phyloP scores from a whole-genome alignment of 2,888 invertebrate species.

The Drosophila borealis region DNA sequence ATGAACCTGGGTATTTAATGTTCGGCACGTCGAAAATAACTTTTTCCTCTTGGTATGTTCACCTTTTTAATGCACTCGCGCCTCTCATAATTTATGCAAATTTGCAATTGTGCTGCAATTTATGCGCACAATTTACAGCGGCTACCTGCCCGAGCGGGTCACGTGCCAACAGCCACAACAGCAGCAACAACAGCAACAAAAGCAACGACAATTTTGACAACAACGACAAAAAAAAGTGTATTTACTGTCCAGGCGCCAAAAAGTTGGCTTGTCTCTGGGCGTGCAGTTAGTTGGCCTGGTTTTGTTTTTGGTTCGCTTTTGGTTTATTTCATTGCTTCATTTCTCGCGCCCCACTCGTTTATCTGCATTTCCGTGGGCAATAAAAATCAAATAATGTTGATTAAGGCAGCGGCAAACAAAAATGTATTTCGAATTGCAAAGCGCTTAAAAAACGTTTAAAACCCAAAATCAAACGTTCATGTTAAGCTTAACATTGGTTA shows the following conservation, averaged over 20 bases:
- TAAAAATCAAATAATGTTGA: constrained; percentile 61
- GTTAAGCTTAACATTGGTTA: constrained; percentile 14
- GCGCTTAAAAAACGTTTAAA: constrained; percentile 30
- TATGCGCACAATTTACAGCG: constrained; percentile 64
- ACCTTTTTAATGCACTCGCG: constrained; percentile 55
- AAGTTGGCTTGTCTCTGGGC: constrained; percentile 33
- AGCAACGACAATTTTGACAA: constrained; percentile 21
- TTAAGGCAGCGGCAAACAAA: constrained; percentile 30
- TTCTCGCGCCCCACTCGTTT: constrained; percentile 45
- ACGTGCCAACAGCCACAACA: constrained; percentile 46
- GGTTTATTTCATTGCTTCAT: constrained; percentile 52
- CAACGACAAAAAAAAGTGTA: constrained; percentile 7
- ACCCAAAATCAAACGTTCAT: constrained; percentile 1
- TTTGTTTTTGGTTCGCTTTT: constrained; percentile 29
- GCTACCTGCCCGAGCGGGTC: constrained; percentile 45
- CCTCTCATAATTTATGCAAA: constrained; percentile 69
- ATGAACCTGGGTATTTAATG: constrained; percentile 29
- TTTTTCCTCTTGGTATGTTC: constrained; percentile 6
- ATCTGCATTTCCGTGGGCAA: constrained; percentile 58
- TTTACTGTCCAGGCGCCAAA: constrained; percentile 45
- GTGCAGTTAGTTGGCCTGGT: constrained; percentile 30
- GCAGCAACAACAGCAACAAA: constrained; percentile 20
- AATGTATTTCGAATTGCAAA: constrained; percentile 30
- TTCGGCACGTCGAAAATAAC: constrained; percentile 25
- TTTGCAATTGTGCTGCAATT: constrained; percentile 66